A percentile compares a stretch with the other conserved stretches of the same genome.
Evolutionary conservation across 2,797 vertebrate genomes (phyloP).

Genomic region (Hephaestus fuliginosus): DNA sequence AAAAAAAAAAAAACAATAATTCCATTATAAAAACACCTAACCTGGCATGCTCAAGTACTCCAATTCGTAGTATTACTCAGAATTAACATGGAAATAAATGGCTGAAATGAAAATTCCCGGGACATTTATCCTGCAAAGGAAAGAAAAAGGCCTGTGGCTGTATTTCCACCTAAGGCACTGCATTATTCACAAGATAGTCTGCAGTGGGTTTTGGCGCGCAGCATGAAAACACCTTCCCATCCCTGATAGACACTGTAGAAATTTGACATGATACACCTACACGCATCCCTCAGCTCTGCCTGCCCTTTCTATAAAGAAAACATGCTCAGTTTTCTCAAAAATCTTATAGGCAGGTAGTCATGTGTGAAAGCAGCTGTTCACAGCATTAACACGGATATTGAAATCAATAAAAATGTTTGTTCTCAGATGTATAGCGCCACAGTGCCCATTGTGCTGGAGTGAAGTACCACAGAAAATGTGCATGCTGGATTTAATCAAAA

Average conservation of each 20-base stretch:
- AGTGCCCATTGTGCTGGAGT: neutral
- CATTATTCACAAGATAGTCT: constrained; percentile 80
- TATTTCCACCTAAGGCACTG: constrained; percentile 75
- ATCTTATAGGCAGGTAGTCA: constrained; percentile 10
- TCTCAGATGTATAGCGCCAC: neutral
- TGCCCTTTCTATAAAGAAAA: constrained; percentile 36
- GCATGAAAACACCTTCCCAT: constrained; percentile 68
- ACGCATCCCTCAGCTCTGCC: constrained; percentile 47
- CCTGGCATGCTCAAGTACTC: constrained; percentile 13
- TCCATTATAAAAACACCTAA: constrained; percentile 7
- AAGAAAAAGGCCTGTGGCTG: constrained; percentile 73
- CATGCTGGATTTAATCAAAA: neutral
- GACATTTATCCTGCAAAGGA: constrained; percentile 53
- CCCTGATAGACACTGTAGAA: constrained; percentile 68
- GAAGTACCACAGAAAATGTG: neutral
- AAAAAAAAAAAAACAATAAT: constrained; percentile 5
- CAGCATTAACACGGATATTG: constrained; percentile 12
- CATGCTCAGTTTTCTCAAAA: constrained; percentile 28
- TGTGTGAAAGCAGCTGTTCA: constrained; percentile 32
- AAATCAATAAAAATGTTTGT: constrained; percentile 36
- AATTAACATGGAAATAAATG: constrained; percentile 60
- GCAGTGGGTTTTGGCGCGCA: constrained; percentile 72
- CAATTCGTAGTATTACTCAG: constrained; percentile 47
- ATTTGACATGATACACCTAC: constrained; percentile 69
- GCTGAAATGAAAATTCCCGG: constrained; percentile 69